These are phyloP conservation scores for Podabrus alpinus DNA, from an alignment of 2,888 invertebrate species.

Conservation along the genomic window DNA sequence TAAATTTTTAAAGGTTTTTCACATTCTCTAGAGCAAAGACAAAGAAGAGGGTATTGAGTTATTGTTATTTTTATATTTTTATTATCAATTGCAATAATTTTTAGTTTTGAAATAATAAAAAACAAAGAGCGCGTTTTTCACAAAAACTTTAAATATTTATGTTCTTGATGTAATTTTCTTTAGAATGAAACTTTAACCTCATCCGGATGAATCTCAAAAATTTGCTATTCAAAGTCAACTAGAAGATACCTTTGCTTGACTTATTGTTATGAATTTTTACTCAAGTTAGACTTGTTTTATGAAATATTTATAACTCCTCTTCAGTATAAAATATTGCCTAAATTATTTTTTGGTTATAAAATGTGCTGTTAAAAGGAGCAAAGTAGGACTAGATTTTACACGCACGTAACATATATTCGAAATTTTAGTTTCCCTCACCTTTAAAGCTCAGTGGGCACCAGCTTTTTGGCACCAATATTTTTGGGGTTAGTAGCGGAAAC, in stretches of 20 bases:
- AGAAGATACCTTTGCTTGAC: not conserved
- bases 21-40: conserved; percentile 7
- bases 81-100: conserved; percentile 9
- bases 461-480: too few species aligned
- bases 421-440: not conserved
- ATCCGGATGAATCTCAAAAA: not conserved
- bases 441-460: not conserved
- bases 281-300: not conserved
- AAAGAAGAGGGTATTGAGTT: conserved; percentile 13
- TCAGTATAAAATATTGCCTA: not conserved
- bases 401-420: not conserved
- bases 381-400: not conserved
- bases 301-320: not conserved
- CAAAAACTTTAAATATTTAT: not conserved
- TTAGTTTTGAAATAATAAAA: not conserved
- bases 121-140: not conserved
- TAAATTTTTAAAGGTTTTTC: conserved; percentile 21
- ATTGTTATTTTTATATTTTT: conserved; percentile 14
- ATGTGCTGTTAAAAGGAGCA: not conserved
- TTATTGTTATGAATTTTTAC: not conserved
- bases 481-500: too few species aligned
- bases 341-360: not conserved
- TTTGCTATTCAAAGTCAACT: not conserved
- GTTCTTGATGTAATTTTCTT: not conserved
- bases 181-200: not conserved